Evolutionary conservation across 23 tunicate genomes (phyloP).

Genomic region (Botrylloides violaceus): DNA sequence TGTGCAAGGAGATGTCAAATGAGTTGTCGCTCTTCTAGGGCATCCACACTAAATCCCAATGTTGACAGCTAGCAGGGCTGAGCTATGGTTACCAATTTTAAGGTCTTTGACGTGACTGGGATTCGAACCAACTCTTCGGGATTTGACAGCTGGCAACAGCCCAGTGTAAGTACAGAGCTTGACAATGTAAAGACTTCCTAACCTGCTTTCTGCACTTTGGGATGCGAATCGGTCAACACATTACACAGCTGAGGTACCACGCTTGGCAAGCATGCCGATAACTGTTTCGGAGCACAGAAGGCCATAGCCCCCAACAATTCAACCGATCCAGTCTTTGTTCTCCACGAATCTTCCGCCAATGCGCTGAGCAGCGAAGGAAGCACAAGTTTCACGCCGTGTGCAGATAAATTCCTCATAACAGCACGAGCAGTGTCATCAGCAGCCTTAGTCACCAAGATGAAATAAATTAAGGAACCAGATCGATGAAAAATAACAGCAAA

Average conservation of each 20-base stretch:
- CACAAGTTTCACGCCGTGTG: slow-evolving; percentile 93
- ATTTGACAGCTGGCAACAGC: not conserved
- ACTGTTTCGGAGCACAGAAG: slow-evolving; percentile 91
- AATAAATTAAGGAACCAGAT: not conserved
- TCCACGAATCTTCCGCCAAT: slow-evolving; percentile 84
- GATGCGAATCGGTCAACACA: slow-evolving; percentile 93
- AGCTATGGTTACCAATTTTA: too few relatives aligned
- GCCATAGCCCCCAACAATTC: slow-evolving; percentile 98
- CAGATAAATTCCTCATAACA: slow-evolving; percentile 80
- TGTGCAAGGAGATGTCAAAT: too few relatives aligned
- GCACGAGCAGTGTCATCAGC: slow-evolving; percentile 90
- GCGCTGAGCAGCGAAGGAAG: slow-evolving; percentile 86
- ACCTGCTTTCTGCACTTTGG: slow-evolving; percentile 96
- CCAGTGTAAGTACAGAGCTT: not conserved
- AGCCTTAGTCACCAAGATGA: slow-evolving; percentile 30
- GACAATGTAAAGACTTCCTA: not conserved
- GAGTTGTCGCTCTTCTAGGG: too few relatives aligned
- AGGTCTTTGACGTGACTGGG: too few relatives aligned
- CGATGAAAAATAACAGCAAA: not conserved
- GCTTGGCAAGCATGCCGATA: slow-evolving; percentile 84
- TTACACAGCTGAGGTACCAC: slow-evolving; percentile 85
- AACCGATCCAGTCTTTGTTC: slow-evolving; percentile 91
- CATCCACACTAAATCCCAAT: too few relatives aligned
- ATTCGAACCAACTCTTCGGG: too few relatives aligned
- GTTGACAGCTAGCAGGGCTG: too few relatives aligned